A percentile compares a stretch with the other conserved stretches of the same genome.
phyloP scores from a whole-genome alignment of 2,888 invertebrate genomes.

The Lasioglossum figueresi region DNA sequence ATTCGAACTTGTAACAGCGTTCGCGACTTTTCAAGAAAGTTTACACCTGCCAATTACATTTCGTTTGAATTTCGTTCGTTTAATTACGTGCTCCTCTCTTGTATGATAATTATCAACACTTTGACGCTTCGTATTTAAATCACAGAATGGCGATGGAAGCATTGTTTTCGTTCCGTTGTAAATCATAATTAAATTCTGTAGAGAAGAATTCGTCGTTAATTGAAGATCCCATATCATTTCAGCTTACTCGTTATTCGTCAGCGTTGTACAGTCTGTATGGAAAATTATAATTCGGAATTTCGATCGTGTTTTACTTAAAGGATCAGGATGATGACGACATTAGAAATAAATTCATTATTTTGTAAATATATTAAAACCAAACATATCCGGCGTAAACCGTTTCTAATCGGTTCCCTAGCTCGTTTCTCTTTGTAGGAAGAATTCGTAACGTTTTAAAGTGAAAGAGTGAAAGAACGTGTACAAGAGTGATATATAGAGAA shows the following conservation, averaged over 20 bases:
- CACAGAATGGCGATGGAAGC: background rate
- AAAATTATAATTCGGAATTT: background rate
- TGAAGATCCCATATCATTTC: constrained; percentile 11
- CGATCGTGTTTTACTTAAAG: background rate
- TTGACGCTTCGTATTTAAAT: background rate
- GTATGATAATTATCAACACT: background rate
- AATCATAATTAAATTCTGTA: constrained; percentile 23
- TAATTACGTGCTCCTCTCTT: background rate
- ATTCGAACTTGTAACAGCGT: background rate
- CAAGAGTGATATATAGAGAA: constrained; percentile 19
- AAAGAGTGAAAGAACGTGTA: constrained; percentile 18
- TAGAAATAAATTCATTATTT: background rate
- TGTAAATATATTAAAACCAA: constrained; percentile 6
- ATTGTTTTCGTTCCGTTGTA: constrained; percentile 7
- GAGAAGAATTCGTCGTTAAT: constrained; percentile 6
- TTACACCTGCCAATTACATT: background rate
- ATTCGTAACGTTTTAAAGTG: constrained; percentile 30
- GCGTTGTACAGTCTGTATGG: background rate
- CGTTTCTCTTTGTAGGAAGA: constrained; percentile 64
- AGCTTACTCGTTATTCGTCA: constrained; percentile 4
- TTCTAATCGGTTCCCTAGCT: background rate
- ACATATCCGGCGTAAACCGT: constrained; percentile 26
- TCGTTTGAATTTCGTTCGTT: background rate
- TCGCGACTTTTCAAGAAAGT: background rate
- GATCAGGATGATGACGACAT: background rate